Evolutionary conservation across 92 coral and sea anemone species (phyloP).

Genomic region (Nematostella vectensis): DNA sequence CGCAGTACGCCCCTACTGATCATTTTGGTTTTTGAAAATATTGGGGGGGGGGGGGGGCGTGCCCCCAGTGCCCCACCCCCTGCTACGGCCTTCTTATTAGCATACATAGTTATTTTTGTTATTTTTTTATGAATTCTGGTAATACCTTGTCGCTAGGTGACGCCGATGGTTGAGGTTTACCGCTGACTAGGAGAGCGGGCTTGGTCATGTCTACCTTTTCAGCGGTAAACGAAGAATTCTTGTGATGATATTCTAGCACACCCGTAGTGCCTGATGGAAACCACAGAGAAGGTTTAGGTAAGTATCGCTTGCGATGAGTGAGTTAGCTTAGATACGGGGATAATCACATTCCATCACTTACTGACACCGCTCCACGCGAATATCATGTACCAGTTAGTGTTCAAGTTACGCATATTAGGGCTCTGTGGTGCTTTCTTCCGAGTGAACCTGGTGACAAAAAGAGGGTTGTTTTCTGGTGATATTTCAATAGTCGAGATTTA

Average conservation of each 20-base stretch:
- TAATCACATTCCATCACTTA: too few relatives aligned
- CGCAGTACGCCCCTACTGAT: too few relatives aligned
- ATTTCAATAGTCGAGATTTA: not conserved
- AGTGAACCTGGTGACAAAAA: conserved; percentile 30
- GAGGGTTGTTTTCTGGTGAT: not conserved
- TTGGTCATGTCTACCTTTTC: conserved; percentile 34
- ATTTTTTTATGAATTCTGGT: too few relatives aligned
- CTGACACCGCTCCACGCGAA: conserved; percentile 68
- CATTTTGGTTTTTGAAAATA: too few relatives aligned
- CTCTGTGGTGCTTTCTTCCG: conserved; percentile 52
- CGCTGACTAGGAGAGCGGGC: conserved; percentile 41
- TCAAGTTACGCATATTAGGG: conserved; percentile 44
- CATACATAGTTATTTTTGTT: too few relatives aligned
- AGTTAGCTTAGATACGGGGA: too few relatives aligned
- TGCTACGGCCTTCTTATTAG: too few relatives aligned
- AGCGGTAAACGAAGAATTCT: conserved; percentile 48
- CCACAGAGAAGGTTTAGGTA: too few relatives aligned
- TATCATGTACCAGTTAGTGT: conserved; percentile 47
- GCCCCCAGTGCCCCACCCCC: too few relatives aligned
- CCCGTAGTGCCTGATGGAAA: conserved; percentile 39
- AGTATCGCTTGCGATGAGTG: too few relatives aligned
- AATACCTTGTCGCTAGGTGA: conserved; percentile 28
- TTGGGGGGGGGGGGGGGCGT: too few relatives aligned
- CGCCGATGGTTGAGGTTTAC: conserved; percentile 47
- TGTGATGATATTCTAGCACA: conserved; percentile 33